phyloP scores from a whole-genome alignment of 2,797 vertebrate species.

The Vireo griseus region DNA sequence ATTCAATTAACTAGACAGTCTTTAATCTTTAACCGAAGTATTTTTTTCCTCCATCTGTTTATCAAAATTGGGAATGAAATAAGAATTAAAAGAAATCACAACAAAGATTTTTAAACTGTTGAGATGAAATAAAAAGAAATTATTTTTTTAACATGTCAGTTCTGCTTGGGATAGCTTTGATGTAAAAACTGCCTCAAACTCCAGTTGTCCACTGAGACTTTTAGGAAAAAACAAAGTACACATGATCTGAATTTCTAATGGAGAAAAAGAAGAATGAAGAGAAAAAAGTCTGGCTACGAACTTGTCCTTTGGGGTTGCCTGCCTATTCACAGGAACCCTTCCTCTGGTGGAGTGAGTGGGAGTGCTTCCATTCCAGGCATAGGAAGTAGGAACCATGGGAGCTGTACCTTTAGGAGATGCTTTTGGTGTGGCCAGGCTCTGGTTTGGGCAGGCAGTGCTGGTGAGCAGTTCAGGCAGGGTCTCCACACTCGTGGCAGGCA shows the following conservation, averaged over 20 bases:
- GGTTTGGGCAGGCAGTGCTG: background rate
- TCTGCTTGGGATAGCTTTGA: slow-evolving; percentile 36
- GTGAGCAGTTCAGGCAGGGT: background rate
- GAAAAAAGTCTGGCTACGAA: background rate
- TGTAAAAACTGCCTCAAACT: slow-evolving; percentile 40
- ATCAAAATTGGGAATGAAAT: slow-evolving; percentile 25
- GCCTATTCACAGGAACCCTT: background rate
- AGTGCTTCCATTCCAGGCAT: accelerated
- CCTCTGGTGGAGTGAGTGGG: background rate
- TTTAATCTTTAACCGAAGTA: slow-evolving; percentile 14
- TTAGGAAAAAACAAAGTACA: background rate
- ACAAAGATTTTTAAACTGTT: slow-evolving; percentile 26
- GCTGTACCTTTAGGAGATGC: background rate
- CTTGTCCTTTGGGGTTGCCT: background rate
- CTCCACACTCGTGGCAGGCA: background rate
- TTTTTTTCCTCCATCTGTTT: slow-evolving; percentile 44
- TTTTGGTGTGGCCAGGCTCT: background rate
- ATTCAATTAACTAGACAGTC: slow-evolving; percentile 28
- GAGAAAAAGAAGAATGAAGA: background rate
- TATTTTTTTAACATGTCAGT: background rate
- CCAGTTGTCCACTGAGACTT: slow-evolving; percentile 22
- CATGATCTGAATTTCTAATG: background rate
- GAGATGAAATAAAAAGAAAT: background rate
- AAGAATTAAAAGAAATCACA: slow-evolving; percentile 29
- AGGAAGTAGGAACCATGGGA: background rate